Base-by-base conservation (phyloP, 2,113 vertebrate genomes). In the Actenoides lindsayi region DNA sequence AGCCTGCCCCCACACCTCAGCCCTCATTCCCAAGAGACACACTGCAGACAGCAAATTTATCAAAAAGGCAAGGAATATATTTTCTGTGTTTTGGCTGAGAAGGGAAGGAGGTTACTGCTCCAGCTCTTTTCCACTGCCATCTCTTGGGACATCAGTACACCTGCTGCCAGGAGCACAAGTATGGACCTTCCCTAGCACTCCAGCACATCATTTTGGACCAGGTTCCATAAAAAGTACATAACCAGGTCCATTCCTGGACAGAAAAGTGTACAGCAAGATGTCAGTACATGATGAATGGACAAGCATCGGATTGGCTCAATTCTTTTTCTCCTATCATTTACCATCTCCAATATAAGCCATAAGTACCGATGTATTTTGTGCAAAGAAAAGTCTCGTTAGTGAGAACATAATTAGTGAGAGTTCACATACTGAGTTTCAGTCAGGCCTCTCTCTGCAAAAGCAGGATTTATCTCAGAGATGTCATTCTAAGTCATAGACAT, bases 141-240 rank as follows among this genome's bases (percentile, higher is more conserved):
- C 42, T 69, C 75, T 54, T 21, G 56, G 65, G 65, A 69, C 2
- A 2, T 21, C 51, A 63, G 56, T 13, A n/a, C 8, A 54, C 16
- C 13, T 2, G 2, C 42, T 75, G 53, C 60, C 39, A 64, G 41
- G 10, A 74, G 13, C 5, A 5, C 2, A 10, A 57, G 5, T 4
- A 3, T 51, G 24, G 69, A 31, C n/a, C 74, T 87, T 5, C 12
- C 37, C 64, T 57, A 48, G 51, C 0, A 0, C 53, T 73, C n/a
- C 2, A 2, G 5, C n/a, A 54, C 4, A 4, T 44, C 17, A 23
- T 71, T 60, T 79, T 35, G 54, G 11, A 65, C 44, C 39, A 44
- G 0, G 1, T 41, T 51, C 41, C 37, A 8, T 0, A 1, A 46
- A 21, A 95, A 37, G 13, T 21, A 39, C 18, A 81, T 90, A 81